phyloP scores from a whole-genome alignment of 2,797 vertebrate species.

The Pipistrellus kuhlii region DNA sequence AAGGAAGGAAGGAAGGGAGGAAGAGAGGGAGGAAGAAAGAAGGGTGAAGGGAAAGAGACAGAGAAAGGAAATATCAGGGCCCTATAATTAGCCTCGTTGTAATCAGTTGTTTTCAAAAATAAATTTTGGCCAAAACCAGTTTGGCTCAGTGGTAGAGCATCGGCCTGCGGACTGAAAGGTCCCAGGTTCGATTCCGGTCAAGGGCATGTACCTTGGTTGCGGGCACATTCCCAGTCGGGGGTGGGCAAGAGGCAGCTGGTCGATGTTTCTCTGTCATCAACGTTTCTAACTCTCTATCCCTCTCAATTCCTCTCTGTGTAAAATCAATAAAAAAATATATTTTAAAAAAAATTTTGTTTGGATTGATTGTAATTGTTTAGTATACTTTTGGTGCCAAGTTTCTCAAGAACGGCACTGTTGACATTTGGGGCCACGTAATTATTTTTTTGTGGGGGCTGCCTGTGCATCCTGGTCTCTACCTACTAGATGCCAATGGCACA shows the following conservation, averaged over 20 bases:
- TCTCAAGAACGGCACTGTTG: neutral
- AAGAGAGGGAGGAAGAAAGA: neutral
- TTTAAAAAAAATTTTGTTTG: neutral
- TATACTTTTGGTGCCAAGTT: neutral
- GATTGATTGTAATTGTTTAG: neutral
- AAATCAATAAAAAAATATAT: too few species aligned
- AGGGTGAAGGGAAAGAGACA: neutral
- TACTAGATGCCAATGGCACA: too few species aligned
- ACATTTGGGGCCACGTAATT: neutral
- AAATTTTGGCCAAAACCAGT: too few species aligned
- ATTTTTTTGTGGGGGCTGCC: neutral
- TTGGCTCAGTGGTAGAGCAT: too few species aligned
- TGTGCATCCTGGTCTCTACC: neutral
- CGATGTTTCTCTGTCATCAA: too few species aligned
- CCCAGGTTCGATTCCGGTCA: too few species aligned
- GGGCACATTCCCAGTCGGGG: too few species aligned
- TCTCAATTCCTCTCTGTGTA: too few species aligned
- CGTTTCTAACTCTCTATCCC: too few species aligned
- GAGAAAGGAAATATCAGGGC: neutral
- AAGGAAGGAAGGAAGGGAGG: neutral
- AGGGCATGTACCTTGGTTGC: too few species aligned
- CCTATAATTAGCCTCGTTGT: neutral
- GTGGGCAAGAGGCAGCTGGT: too few species aligned
- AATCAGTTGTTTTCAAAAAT: conserved; percentile 14
- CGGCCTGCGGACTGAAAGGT: too few species aligned